These are phyloP conservation scores for Sylvietta virens DNA, from an alignment of 2,113 vertebrate genomes.

Conservation along the genomic window DNA sequence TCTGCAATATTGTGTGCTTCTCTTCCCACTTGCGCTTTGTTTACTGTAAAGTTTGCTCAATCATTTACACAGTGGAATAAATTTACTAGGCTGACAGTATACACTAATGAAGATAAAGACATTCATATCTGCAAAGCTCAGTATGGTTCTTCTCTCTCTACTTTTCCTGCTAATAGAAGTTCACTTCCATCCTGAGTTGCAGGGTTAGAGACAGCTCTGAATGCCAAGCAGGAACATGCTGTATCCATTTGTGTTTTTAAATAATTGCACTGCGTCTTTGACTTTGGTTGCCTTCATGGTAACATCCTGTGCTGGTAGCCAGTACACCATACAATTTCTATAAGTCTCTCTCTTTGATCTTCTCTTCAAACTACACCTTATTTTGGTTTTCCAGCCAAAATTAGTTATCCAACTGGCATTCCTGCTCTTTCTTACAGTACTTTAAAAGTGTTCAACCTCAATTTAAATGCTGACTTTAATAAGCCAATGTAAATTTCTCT, in stretches of 20 bases:
- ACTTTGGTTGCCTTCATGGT: neutral
- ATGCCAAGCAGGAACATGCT: conserved; percentile 15
- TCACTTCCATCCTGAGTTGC: neutral
- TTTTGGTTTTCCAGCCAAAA: conserved; percentile 2
- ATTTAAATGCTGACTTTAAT: neutral
- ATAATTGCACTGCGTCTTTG: neutral
- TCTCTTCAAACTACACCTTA: neutral
- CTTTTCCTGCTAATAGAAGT: neutral
- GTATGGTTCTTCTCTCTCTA: neutral
- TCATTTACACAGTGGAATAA: neutral
- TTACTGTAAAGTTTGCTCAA: neutral
- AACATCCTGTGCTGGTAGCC: neutral
- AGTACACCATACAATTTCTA: neutral
- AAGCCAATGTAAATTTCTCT: neutral
- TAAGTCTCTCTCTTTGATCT: neutral
- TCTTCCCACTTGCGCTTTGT: neutral
- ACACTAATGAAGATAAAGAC: neutral
- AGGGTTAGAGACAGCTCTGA: neutral
- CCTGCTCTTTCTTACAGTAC: neutral
- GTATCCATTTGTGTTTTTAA: conserved; percentile 21
- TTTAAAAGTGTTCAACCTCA: neutral
- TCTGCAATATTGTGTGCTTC: neutral
- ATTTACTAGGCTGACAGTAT: neutral
- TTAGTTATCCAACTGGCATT: neutral
- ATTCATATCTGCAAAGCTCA: neutral